phyloP scores from a whole-genome alignment of 2,113 vertebrate genomes.

The Gobio gobio region DNA sequence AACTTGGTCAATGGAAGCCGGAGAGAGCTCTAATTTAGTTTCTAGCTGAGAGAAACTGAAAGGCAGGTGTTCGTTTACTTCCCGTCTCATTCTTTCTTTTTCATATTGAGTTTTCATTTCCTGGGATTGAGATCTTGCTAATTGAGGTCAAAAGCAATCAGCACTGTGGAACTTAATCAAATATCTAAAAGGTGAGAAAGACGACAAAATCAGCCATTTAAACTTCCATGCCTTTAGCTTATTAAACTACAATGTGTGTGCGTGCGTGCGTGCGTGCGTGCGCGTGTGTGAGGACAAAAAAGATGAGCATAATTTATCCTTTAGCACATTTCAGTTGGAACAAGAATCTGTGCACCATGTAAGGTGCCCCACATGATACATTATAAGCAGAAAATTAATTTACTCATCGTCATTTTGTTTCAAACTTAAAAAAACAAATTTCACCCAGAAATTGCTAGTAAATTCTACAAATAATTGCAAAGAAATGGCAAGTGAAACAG shows the following conservation, averaged over 20 bases:
- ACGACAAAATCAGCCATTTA: constrained; percentile 68
- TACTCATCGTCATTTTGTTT: neutral
- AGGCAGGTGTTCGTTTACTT: constrained; percentile 63
- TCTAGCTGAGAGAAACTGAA: constrained; percentile 58
- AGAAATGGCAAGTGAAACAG: neutral
- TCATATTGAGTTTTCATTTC: constrained; percentile 63
- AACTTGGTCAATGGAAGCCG: constrained; percentile 47
- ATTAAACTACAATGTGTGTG: constrained; percentile 46
- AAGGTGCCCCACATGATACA: neutral
- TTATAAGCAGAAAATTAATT: neutral
- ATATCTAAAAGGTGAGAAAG: constrained; percentile 68
- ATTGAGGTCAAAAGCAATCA: constrained; percentile 72
- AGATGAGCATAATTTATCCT: neutral
- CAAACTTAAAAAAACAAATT: neutral
- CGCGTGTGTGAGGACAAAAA: constrained; percentile 35
- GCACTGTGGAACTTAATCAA: constrained; percentile 62
- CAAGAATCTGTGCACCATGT: neutral
- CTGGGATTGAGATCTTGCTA: constrained; percentile 66
- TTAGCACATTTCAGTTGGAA: neutral
- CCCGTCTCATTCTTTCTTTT: constrained; percentile 48
- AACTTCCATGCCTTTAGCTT: constrained; percentile 49
- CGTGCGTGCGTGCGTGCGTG: neutral
- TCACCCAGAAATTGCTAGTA: neutral
- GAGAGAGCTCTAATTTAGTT: constrained; percentile 59
- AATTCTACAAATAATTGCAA: neutral